Evolutionary conservation across 2,888 invertebrate genomes (phyloP).

Genomic region (Onchidella celtica): DNA sequence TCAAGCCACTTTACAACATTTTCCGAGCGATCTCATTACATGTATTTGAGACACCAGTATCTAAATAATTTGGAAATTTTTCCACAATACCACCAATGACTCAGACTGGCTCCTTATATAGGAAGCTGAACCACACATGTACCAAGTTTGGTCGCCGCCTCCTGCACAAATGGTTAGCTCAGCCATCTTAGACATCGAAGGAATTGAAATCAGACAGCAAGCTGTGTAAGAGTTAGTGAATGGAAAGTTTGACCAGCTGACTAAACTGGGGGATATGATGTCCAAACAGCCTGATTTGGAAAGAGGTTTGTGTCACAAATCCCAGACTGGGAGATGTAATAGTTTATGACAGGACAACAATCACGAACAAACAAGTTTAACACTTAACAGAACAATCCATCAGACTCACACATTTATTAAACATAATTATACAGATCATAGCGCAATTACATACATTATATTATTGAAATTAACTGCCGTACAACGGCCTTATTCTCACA

Average conservation of each 20-base stretch:
- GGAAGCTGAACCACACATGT: conserved; percentile 78
- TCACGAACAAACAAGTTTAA: no score
- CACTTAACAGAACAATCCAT: no score
- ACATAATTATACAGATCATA: no score
- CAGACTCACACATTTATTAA: no score
- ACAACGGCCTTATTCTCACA: no score
- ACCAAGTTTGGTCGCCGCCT: conserved; percentile 79
- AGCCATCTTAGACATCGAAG: conserved; percentile 76
- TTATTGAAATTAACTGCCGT: no score
- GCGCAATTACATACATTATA: no score
- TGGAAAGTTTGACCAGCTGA: conserved; percentile 57
- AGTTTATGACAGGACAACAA: no score
- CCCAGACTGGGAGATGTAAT: no score
- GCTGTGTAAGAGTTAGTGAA: conserved; percentile 72
- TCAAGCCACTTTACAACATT: conserved; percentile 69
- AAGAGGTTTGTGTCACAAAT: conserved; percentile 76
- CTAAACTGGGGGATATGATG: conserved; percentile 67
- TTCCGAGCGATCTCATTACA: conserved; percentile 60
- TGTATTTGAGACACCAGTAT: conserved; percentile 67
- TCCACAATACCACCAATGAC: no score
- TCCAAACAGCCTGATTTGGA: conserved; percentile 79
- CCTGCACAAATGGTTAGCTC: conserved; percentile 77
- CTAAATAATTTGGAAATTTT: conserved; percentile 78
- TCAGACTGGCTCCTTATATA: conserved; percentile 77
- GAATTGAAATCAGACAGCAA: conserved; percentile 67